Conservation (phyloP, 92 coral and sea anemone species). For the Parazoanthus swiftii region DNA sequence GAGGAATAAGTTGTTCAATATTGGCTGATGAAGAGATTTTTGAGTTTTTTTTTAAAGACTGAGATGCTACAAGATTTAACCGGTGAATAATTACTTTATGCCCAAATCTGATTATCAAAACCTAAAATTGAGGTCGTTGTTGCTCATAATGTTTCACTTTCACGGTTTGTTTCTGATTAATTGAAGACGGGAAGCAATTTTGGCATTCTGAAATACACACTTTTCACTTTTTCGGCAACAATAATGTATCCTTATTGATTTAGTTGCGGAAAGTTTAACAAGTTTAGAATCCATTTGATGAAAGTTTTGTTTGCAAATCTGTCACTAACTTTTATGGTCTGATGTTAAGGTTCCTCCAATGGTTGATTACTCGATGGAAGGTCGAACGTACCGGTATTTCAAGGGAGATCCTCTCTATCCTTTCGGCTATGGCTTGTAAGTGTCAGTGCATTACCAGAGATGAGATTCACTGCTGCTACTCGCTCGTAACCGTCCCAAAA, state of each 20-base stretch:
- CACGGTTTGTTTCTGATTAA: not conserved
- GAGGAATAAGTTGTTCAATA: no score
- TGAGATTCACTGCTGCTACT: not conserved
- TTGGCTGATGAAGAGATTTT: no score
- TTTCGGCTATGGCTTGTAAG: conserved; percentile 64
- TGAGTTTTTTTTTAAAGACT: no score
- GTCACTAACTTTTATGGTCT: not conserved
- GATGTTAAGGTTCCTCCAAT: conserved; percentile 50
- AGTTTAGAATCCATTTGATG: no score
- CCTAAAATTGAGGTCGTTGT: not conserved
- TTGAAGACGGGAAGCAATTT: not conserved
- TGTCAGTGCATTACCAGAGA: not conserved
- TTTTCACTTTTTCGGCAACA: no score
- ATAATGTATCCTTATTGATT: no score
- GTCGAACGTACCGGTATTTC: conserved; percentile 60
- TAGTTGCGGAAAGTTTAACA: no score
- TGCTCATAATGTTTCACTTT: not conserved
- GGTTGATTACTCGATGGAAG: conserved; percentile 54
- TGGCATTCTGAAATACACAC: not conserved
- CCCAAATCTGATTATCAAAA: not conserved
- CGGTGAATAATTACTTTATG: not conserved
- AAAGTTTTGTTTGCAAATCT: not conserved
- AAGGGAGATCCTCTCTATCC: conserved; percentile 56
- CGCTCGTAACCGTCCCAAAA: no score
- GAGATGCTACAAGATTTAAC: no score